Base-by-base conservation (phyloP, 2,797 vertebrate genomes). In the Rhinatrema bivittatum region DNA sequence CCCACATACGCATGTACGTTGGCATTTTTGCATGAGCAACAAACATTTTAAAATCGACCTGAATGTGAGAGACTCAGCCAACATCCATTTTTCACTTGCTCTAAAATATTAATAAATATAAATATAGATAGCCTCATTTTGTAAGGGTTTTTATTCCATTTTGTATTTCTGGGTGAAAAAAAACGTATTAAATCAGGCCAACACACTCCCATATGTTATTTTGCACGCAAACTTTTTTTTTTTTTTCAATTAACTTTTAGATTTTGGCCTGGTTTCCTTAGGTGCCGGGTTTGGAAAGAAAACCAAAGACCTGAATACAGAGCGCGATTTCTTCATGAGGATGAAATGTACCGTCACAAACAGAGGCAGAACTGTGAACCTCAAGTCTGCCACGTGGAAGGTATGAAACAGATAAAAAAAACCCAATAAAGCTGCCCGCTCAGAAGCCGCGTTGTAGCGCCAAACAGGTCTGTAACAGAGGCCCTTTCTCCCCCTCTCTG, bases 341-440 rank as follows among this genome's bases (percentile, higher is more conserved):
- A 98, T 99, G 94, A 99, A 99, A 66, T 99, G 96, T 72, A 99
- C 96, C 0, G 91, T 99, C 68, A 99, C 96, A 56, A 99, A 87
- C 83, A 82, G 94, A 57, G 95, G 96, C 47, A 88, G 96, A 52
- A 98, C 92, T 1, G 95, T 98, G 69, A 99, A 99, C 72, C 94
- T 99, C 19, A 99, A 99, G 65, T 99, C 96, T 25, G 96, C 96
- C 55, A 93, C 88, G 5, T 99, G 96, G 96, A 99, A 99, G 91
- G 96, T 97, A 65, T 59, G 20, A 1, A 12, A 9, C 36, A 40
- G 45, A 28, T 50, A 21, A 22, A 23, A 3, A n/a, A n/a, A n/a
- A n/a, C n/a, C n/a, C n/a, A n/a, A n/a, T n/a, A n/a, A n/a, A n/a
- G n/a, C n/a, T n/a, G n/a, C n/a, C n/a, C n/a, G n/a, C n/a, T n/a